Conservation (phyloP, 2,113 vertebrate species). For the Ariopsis seemanni region DNA sequence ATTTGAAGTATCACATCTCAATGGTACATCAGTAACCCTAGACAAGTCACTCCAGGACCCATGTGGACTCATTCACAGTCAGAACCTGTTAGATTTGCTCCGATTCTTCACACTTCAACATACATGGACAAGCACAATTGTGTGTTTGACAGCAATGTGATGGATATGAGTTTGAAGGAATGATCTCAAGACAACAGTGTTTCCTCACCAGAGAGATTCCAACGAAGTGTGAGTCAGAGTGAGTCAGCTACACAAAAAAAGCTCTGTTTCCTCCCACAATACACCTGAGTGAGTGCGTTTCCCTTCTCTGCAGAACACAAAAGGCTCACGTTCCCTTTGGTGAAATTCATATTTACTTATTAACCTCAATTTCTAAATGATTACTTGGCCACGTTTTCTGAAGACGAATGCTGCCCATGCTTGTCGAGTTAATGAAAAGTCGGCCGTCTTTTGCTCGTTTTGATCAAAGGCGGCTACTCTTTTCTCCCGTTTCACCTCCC, state of each 20-base stretch:
- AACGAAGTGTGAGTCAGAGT: constrained; percentile 28
- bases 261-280: constrained; percentile 15
- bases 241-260: constrained; percentile 19
- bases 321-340: neutral
- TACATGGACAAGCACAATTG: neutral
- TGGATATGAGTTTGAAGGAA: constrained; percentile 23
- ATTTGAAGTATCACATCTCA: neutral
- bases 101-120: neutral
- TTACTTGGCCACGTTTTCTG: constrained; percentile 18
- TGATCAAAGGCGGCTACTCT: constrained; percentile 66
- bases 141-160: constrained; percentile 11
- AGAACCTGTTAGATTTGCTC: neutral
- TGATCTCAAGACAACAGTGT: neutral
- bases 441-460: constrained; percentile 54
- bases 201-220: constrained; percentile 20
- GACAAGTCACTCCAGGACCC: neutral
- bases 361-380: constrained; percentile 47
- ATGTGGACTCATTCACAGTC: neutral
- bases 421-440: constrained; percentile 64
- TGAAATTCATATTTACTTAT: constrained; percentile 36
- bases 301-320: constrained; percentile 8
- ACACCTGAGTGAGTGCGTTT: constrained; percentile 15
- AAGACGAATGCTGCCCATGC: constrained; percentile 29
- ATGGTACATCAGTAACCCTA: neutral
- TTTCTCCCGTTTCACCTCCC: constrained; percentile 57